A percentile compares a stretch with the other conserved stretches of the same genome.
phyloP scores from a whole-genome alignment of 1,140 invertebrate genomes.

The Neocloeon triangulifer region DNA sequence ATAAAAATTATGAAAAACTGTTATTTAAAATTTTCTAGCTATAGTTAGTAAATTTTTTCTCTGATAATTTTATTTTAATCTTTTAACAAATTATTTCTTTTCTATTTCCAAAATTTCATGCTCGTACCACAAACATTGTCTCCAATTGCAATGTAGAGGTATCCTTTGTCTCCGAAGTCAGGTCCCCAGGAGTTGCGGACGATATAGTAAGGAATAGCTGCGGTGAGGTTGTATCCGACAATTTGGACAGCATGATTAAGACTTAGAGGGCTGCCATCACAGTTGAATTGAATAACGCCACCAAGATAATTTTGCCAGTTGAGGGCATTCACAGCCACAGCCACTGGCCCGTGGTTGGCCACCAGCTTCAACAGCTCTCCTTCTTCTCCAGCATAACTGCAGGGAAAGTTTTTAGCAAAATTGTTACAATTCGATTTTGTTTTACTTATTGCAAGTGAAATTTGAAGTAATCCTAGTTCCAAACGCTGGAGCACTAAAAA shows the following conservation, averaged over 20 bases:
- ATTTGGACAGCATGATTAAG: constrained; percentile 70
- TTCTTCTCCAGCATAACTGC: constrained; percentile 40
- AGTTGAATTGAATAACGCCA: constrained; percentile 65
- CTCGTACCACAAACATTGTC: constrained; percentile 55
- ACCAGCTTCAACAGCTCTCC: constrained; percentile 35
- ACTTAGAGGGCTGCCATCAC: constrained; percentile 31
- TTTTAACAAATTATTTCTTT: too few species aligned
- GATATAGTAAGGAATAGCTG: constrained; percentile 56
- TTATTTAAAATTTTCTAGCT: constrained; percentile 3
- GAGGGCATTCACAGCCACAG: constrained; percentile 57
- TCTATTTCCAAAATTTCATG: too few species aligned
- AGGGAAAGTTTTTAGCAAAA: too few species aligned
- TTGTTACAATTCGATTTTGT: constrained; percentile 25
- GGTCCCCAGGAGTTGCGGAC: constrained; percentile 69
- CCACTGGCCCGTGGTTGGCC: constrained; percentile 46
- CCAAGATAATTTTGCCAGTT: constrained; percentile 76
- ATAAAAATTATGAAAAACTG: constrained; percentile 6
- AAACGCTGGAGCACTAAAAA: too few species aligned
- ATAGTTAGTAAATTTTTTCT: too few species aligned
- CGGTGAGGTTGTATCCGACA: constrained; percentile 57
- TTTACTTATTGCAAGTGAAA: constrained; percentile 26
- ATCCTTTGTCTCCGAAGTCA: constrained; percentile 51
- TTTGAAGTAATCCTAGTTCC: constrained; percentile 15
- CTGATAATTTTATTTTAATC: too few species aligned
- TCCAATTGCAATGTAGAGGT: constrained; percentile 52